phyloP scores from a whole-genome alignment of 2,797 vertebrate species.

The Coendou prehensilis region DNA sequence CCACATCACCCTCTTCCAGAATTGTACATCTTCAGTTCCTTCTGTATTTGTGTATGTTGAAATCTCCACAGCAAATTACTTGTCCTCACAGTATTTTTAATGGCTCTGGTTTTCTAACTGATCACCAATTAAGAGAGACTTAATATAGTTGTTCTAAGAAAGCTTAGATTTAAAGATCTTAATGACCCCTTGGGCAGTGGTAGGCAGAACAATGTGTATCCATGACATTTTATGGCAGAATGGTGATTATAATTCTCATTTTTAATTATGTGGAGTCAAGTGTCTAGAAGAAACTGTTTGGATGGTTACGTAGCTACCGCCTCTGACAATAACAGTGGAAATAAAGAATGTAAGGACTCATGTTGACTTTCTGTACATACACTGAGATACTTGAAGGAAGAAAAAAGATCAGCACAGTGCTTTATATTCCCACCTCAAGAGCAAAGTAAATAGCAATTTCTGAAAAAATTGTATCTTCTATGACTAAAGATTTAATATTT shows the following conservation, averaged over 20 bases:
- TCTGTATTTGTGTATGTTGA: background rate
- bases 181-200: background rate
- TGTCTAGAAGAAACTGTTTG: background rate
- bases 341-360: background rate
- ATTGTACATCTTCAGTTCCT: background rate
- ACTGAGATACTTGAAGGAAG: background rate
- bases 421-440: background rate
- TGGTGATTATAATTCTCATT: background rate
- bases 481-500: conserved; percentile 21
- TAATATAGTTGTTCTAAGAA: background rate
- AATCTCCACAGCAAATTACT: background rate
- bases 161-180: background rate
- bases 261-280: conserved; percentile 1
- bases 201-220: background rate
- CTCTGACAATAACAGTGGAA: background rate
- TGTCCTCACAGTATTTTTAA: background rate
- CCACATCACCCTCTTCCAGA: background rate
- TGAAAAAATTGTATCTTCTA: background rate
- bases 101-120: background rate
- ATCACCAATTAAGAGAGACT: background rate
- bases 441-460: background rate
- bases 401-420: background rate
- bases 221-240: background rate
- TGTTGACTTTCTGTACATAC: background rate
- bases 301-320: background rate